These are phyloP conservation scores for Limnothrissa miodon DNA, from an alignment of 2,113 vertebrate genomes.

Conservation along the genomic window DNA sequence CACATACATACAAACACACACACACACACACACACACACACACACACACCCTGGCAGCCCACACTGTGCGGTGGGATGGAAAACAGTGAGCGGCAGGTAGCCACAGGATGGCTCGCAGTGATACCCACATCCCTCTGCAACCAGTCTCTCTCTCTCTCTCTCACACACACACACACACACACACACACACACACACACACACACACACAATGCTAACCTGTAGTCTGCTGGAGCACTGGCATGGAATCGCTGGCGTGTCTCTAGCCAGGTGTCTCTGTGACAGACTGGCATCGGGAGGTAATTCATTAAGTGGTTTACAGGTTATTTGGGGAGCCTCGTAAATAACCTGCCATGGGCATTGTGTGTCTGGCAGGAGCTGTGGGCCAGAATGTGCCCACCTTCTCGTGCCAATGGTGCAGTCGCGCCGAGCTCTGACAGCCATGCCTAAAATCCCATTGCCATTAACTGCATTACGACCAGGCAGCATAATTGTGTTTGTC, in stretches of 20 bases:
- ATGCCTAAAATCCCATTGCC: slow-evolving; percentile 53
- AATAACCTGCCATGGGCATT: neutral
- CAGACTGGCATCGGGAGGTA: neutral
- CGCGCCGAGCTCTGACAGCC: slow-evolving; percentile 41
- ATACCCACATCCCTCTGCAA: neutral
- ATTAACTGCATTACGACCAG: slow-evolving; percentile 59
- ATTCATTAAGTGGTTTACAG: slow-evolving; percentile 17
- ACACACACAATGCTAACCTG: neutral
- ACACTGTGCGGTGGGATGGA: slow-evolving; percentile 24
- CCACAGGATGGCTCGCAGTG: neutral
- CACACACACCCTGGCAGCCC: slow-evolving; percentile 49
- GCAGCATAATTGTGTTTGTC: slow-evolving; percentile 65
- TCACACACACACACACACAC: neutral
- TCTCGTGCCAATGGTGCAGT: slow-evolving; percentile 26
- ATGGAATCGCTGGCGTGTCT: neutral
- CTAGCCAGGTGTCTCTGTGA: slow-evolving; percentile 1
- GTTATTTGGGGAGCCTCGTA: slow-evolving; percentile 7
- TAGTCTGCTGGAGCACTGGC: neutral
- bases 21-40: slow-evolving; percentile 37
- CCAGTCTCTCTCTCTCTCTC: neutral
- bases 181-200: neutral
- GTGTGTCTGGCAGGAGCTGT: neutral
- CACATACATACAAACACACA: neutral
- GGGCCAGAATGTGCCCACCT: slow-evolving; percentile 12
- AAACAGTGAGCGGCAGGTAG: slow-evolving; percentile 36